Conservation (phyloP, 2,888 invertebrate genomes). For the Halictus ligatus region DNA sequence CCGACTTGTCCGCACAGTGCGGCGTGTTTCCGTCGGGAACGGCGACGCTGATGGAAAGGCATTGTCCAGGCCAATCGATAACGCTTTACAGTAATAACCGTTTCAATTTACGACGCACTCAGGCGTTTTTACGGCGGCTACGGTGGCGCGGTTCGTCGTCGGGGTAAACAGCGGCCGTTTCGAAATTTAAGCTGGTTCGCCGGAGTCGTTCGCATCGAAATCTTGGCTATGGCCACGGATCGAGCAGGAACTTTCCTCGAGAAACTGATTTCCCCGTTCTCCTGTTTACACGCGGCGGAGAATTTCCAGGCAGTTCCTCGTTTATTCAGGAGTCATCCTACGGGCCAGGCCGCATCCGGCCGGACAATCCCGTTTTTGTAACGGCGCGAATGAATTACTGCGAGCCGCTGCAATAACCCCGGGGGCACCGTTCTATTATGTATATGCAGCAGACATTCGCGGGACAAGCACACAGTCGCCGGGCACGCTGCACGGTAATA, state of each 20-base stretch:
- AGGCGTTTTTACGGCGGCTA: constrained; percentile 23
- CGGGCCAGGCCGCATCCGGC: not conserved
- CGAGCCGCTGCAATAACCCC: not conserved
- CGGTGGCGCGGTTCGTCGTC: not conserved
- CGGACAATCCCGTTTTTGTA: not conserved
- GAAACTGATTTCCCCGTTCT: not conserved
- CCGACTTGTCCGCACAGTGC: no score
- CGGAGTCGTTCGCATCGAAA: not conserved
- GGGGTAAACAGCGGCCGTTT: not conserved
- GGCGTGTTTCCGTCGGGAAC: not conserved
- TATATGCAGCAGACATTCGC: not conserved
- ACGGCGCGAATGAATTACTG: constrained; percentile 16
- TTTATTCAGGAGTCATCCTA: not conserved
- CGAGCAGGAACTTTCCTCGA: not conserved
- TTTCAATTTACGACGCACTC: constrained; percentile 37
- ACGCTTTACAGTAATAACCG: constrained; percentile 50
- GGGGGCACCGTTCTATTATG: constrained; percentile 11
- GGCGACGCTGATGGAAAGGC: constrained; percentile 11
- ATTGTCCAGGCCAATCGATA: constrained; percentile 25
- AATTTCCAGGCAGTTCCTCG: not conserved
- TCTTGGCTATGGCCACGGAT: not conserved
- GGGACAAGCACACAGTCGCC: not conserved
- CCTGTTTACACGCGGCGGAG: not conserved
- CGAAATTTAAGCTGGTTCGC: constrained; percentile 17
- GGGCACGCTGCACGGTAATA: constrained; percentile 28